These are phyloP conservation scores for Cromileptes altivelis DNA, from an alignment of 2,113 vertebrate species.

Conservation along the genomic window DNA sequence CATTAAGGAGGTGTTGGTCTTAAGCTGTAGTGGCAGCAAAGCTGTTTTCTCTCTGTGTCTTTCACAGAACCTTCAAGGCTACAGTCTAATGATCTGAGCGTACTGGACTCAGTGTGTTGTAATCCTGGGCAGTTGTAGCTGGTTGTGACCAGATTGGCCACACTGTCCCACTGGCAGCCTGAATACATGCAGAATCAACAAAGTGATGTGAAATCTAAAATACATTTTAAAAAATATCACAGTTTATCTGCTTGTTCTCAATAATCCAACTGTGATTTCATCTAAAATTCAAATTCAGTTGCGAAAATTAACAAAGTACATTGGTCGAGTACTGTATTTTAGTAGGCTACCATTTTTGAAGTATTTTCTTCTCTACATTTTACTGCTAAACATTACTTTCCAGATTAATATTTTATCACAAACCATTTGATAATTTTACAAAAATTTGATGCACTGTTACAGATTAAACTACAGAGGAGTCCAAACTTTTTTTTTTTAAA, in stretches of 20 bases:
- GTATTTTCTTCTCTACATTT: not conserved
- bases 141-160: not conserved
- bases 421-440: not conserved
- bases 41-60: not conserved
- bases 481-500: too few relatives aligned
- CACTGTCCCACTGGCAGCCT: not conserved
- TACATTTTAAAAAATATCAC: not conserved
- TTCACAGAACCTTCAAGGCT: not conserved
- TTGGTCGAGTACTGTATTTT: not conserved
- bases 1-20: constrained; percentile 41
- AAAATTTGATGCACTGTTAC: not conserved
- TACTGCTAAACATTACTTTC: not conserved
- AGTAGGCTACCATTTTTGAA: not conserved
- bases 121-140: constrained; percentile 9
- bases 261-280: not conserved
- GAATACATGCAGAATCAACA: not conserved
- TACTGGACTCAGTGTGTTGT: not conserved
- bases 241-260: not conserved
- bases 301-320: not conserved
- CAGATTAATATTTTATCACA: too few relatives aligned
- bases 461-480: not conserved
- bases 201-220: not conserved
- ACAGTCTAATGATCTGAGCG: not conserved
- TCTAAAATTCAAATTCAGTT: not conserved
- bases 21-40: constrained; percentile 13